Base-by-base conservation (phyloP, 2,113 vertebrate species). In the Anarhynchus alexandrinus region DNA sequence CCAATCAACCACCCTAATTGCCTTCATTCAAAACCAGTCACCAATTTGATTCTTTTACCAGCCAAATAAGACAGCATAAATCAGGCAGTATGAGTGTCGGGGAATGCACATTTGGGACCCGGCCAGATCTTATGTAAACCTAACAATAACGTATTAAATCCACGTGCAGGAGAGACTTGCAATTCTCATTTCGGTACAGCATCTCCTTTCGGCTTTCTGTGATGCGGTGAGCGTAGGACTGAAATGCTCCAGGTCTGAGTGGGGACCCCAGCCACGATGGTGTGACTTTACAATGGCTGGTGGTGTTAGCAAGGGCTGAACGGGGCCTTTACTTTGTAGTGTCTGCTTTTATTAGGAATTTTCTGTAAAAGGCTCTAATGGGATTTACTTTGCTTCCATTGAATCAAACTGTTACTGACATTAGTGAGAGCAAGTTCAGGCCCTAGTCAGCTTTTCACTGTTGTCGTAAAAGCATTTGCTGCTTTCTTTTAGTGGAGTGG, bases 1-100 rank as follows among this genome's bases (percentile, higher is more conserved):
- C 96, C 94, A 96, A 96, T 97, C 94, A 97, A 94, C 94, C 83
- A 96, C 88, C 51, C 91, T 97, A 97, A 97, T 96, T 97, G 90
- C 95, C 90, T 93, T 95, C 94, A 93, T 96, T 97, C 92, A 97
- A 96, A 96, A 82, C 94, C 92, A 95, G 94, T 77, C 90, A 96
- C 93, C 93, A 96, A 27, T 92, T 94, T 96, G 92, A 87, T 96
- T 94, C 94, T 88, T 88, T 94, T 89, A 88, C 83, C 91, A 96
- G 93, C 94, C 88, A 92, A 96, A 93, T 88, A 90, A 94, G 88
- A 83, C 91, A 90, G 78, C 93, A 94, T 94, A 94, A 96, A 96
- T 94, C 85, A 93, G 84, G 77, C 81, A 42, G 71, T 32, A 30
- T 62, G 87, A 78, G 83, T 66, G 79, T 54, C 5, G 8, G 81